Evolutionary conservation across 2,888 invertebrate species (phyloP).

Genomic region (Lasioglossum lativentre): DNA sequence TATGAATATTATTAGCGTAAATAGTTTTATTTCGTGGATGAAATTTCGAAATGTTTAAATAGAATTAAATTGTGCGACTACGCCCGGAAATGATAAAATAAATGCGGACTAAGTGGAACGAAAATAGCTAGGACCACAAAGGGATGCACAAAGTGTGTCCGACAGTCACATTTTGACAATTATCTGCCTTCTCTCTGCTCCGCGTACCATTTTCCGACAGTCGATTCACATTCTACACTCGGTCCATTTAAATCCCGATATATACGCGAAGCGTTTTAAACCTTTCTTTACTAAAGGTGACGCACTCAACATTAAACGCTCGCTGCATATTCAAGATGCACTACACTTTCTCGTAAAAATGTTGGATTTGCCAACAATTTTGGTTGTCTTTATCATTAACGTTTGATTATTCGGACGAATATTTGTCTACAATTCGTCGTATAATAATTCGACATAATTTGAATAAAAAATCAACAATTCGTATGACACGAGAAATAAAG

Average conservation of each 20-base stretch:
- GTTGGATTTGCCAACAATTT: background rate
- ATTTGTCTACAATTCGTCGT: background rate
- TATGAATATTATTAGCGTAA: background rate
- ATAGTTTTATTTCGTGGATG: background rate
- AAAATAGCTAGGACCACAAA: background rate
- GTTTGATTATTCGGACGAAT: background rate
- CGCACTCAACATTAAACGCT: background rate
- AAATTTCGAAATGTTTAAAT: background rate
- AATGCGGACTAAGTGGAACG: background rate
- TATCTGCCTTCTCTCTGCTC: slow-evolving; percentile 16
- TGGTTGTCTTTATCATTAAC: background rate
- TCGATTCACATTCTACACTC: slow-evolving; percentile 1
- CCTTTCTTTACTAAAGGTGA: background rate
- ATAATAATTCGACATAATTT: background rate
- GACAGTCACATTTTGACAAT: slow-evolving; percentile 67
- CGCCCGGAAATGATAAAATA: background rate
- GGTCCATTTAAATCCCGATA: background rate
- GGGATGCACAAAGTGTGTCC: slow-evolving; percentile 44
- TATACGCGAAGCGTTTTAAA: slow-evolving; percentile 2
- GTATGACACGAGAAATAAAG: background rate
- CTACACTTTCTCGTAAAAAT: background rate
- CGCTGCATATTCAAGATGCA: background rate
- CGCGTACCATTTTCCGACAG: slow-evolving; percentile 19
- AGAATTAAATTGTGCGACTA: background rate
- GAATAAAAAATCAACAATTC: background rate